Evolutionary conservation across 2,888 invertebrate species (phyloP), one percentile per base, ranked within the genome.

Genomic region (Actias luna): DNA sequence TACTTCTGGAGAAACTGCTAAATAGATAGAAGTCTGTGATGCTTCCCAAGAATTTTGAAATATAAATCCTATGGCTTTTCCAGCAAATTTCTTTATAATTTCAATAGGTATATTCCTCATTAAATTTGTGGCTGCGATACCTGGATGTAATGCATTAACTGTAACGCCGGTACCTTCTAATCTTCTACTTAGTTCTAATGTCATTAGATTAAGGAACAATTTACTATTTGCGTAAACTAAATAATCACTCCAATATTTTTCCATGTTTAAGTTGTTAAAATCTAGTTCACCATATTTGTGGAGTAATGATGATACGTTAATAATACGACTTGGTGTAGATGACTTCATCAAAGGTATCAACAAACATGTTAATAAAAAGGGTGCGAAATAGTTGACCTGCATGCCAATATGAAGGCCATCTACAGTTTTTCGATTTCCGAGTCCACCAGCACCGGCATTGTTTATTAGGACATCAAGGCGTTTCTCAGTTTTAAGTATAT

Each of bases 381-480:
- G 95, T 16, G 95, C 95, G 76, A 95, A 95, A 82, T 95, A 94
- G 80, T 96, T 96, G 59, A 95, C 93, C 76, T 95, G 95, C 93
- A 95, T 94, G 64, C 94, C 94, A n/a, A 92, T 79, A 71, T 96
- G 95, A 64, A 96, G 86, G 4, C 95, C 95, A 74, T 96, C 95
- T 72, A 93, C 90, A 3, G 95, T 95, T 71, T 89, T 93, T 68
- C 87, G 83, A 73, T 90, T 89, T 18, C 90, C 88, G 58, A 89
- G 79, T 12, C 90, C 92, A 27, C 87, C 90, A 14, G 92, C 86
- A 12, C 94, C 94, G 5, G 94, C 94, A 77, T 94, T 95, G 80
- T 94, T 94, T 71, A 95, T 88, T 62, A 95, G 87, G 18, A 94
- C 91, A 73, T 94, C 93, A 59, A 95, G 80, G 29, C 88, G 85